Conservation (phyloP, 2,797 vertebrate species). For the Lagodon rhomboides region DNA sequence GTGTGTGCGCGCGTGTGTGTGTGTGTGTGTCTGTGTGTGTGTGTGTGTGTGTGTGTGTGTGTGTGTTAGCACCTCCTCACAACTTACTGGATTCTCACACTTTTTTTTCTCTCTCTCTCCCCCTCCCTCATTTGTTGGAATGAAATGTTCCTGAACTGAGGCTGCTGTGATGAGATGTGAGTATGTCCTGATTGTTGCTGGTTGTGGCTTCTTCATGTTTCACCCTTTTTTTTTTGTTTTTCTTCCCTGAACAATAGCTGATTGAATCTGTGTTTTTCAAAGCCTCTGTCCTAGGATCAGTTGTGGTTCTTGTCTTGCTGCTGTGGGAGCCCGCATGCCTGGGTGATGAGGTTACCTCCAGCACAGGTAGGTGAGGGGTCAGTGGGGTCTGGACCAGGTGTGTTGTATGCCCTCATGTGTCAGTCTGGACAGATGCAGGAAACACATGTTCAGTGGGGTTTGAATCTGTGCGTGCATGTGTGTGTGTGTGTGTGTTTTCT, state of each 20-base stretch:
- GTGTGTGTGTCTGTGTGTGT: not conserved
- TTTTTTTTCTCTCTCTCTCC: not conserved
- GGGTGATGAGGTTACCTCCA: slow-evolving; percentile 68
- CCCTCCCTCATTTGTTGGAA: slow-evolving; percentile 33
- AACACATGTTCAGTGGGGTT: not conserved
- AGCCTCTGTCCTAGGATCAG: slow-evolving; percentile 72
- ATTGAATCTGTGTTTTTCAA: not conserved
- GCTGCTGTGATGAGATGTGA: slow-evolving; percentile 78
- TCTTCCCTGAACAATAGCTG: not conserved
- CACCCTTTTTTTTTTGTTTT: not conserved
- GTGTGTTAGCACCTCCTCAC: not conserved
- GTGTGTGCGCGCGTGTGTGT: too few species aligned
- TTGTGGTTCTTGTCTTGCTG: slow-evolving; percentile 70
- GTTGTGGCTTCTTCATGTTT: not conserved
- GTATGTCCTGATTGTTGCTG: slow-evolving; percentile 13
- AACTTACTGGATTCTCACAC: slow-evolving; percentile 8
- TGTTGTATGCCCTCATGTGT: not conserved
- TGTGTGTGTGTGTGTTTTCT: not conserved
- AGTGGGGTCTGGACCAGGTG: not conserved
- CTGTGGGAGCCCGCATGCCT: slow-evolving; percentile 58
- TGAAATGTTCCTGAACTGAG: slow-evolving; percentile 48
- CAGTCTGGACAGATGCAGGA: not conserved
- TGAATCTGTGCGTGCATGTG: not conserved
- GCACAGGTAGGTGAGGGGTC: slow-evolving; percentile 66
- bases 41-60: too few species aligned